Evolutionary conservation across 2,888 invertebrate species (phyloP), one percentile per base, ranked within the genome.

Genomic region (Tinea pellionella): DNA sequence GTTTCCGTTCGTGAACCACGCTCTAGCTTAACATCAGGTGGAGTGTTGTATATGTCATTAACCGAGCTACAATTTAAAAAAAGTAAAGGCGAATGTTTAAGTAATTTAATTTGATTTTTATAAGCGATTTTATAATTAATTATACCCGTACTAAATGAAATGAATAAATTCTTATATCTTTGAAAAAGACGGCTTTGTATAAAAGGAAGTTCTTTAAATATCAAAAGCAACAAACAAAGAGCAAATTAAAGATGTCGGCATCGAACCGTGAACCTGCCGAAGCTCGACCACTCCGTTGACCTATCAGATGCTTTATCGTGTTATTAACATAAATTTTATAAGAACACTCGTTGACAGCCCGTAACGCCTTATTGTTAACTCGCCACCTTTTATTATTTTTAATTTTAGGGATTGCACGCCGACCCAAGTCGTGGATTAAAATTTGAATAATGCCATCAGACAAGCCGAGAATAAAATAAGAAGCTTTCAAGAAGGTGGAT

Each of bases 391-490:
- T 55, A 30, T 61, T 59, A 59, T 68, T 69, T 70, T 71, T 69
- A 71, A 71, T 69, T 69, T 68, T 63, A 63, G 62, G 66, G 65
- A 67, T 69, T 66, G 69, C 67, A 63, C 51, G 61, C 58, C 55
- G 37, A 47, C 60, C 61, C 62, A 32, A 57, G 57, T 30, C 55
- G 55, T 61, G 65, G 66, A 65, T 64, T 66, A 67, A 63, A 67
- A 69, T 72, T 72, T 70, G 68, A 73, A 72, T 72, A 71, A 73
- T 67, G 64, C 66, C 66, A 63, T 67, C 69, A 69, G 68, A 67
- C 67, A 68, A 67, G 64, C 68, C 66, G 65, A 63, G 67, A 67
- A 68, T 65, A 66, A 67, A 68, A 71, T 69, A 71, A 67, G 66
- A 30, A 53, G 18, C 47, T 56, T 32, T 57, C 15, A 15, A 53